These are phyloP conservation scores for Pagrus major DNA, from an alignment of 2,113 vertebrate species.

Conservation along the genomic window DNA sequence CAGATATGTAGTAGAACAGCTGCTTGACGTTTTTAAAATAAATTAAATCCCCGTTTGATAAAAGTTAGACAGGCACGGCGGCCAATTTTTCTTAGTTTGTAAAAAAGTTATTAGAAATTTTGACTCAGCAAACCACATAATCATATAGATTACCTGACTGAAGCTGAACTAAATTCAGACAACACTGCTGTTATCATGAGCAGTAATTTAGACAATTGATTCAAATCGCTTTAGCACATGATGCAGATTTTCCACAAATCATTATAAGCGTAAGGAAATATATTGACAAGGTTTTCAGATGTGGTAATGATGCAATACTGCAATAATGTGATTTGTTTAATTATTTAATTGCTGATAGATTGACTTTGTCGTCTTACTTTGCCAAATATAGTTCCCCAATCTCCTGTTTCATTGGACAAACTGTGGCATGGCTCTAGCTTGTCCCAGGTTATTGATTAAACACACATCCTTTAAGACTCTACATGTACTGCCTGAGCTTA, in stretches of 20 bases:
- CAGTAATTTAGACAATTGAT: background rate
- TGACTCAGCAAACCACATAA: background rate
- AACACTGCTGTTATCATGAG: background rate
- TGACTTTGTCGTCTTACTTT: background rate
- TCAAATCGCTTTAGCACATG: background rate
- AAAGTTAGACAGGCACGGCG: background rate
- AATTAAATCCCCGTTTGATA: background rate
- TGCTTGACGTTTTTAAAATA: background rate
- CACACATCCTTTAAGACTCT: background rate
- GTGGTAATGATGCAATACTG: background rate
- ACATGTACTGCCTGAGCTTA: background rate
- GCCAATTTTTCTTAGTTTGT: background rate
- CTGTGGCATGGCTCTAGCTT: background rate
- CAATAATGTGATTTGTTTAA: background rate
- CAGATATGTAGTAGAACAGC: background rate
- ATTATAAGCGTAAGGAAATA: background rate
- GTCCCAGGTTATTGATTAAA: background rate
- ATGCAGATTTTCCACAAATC: background rate
- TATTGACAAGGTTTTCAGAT: background rate
- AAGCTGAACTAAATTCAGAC: background rate
- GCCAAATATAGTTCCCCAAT: background rate
- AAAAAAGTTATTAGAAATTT: background rate
- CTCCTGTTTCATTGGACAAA: too few relatives aligned
- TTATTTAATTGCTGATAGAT: background rate
- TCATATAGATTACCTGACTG: background rate